Evolutionary conservation across 2,113 vertebrate species (phyloP), one percentile per base, ranked within the genome.

Genomic region (Micromys minutus): DNA sequence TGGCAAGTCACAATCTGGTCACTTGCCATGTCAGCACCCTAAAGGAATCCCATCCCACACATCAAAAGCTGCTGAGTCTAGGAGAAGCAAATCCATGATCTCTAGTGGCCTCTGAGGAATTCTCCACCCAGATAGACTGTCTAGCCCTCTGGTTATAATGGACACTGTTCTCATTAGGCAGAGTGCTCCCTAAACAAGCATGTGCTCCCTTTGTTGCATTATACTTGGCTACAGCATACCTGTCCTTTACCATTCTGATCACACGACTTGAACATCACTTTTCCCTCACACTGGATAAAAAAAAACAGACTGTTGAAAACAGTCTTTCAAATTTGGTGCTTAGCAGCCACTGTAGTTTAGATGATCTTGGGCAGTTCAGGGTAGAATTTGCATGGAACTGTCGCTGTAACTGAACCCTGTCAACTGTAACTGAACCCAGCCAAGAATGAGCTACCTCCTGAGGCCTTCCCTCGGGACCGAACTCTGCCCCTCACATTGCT

Each of bases 401-500:
- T 29, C 45, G 39, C 34, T n/a, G 24, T 80, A 84, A 83, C 55
- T 59, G 79, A 81, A 81, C 36, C 22, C 55, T 24, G 71, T 22
- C 71, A 42, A 42, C 71, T 42, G 71, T 42, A 65, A 26, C 7
- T 19, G 26, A 91, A 81, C 36, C 29, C 19, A n/a, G 75, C 80
- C 39, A 34, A 21, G 45, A 55, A n/a, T 1, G 1, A 6, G 29
- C 9, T 13, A 0, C 39, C 50, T 84, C 7, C 24, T 75, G 7
- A 26, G 6, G 55, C 39, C 24, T 7, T 3, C 42, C 42, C 80
- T 65, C 17, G 50, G 50, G 11, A 0, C 45, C 16, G 8, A 15
- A n/a, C 67, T n/a, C 0, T 31, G 7, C n/a, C 45, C 0, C 16
- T 57, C 1, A 1, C 1, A 0, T n/a, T 36, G n/a, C n/a, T 34